These are phyloP conservation scores for Andrena haemorrhoa DNA, from an alignment of 2,888 invertebrate genomes.

Conservation along the genomic window DNA sequence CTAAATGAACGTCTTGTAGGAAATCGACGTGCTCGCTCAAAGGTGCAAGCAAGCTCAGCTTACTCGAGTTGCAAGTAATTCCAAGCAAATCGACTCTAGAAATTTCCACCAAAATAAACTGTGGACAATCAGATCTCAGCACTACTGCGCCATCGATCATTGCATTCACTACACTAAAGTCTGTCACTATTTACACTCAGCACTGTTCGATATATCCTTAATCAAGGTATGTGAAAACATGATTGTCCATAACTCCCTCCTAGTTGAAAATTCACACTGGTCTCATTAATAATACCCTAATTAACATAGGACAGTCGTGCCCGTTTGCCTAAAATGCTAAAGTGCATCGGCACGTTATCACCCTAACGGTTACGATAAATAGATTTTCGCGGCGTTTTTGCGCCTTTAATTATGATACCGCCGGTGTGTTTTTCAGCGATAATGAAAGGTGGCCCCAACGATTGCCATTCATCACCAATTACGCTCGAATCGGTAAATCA, in stretches of 20 bases:
- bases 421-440: conserved; percentile 46
- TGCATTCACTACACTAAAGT: no score
- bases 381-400: conserved; percentile 54
- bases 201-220: no score
- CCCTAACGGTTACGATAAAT: conserved; percentile 59
- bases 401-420: conserved; percentile 58
- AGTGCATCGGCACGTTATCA: conserved; percentile 55
- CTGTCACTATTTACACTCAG: no score
- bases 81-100: no score
- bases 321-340: conserved; percentile 1
- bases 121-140: no score
- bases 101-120: no score
- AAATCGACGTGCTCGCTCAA: no score
- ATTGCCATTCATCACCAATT: conserved; percentile 67
- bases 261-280: neutral
- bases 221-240: no score
- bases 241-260: neutral
- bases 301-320: conserved; percentile 40
- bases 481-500: conserved; percentile 68
- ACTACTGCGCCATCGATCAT: no score
- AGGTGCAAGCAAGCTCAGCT: no score
- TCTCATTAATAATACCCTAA: conserved; percentile 23
- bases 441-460: conserved; percentile 53
- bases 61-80: no score
- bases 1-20: no score